Evolutionary conservation across 2,113 vertebrate species (phyloP).

Genomic region (Todiramphus chloris): DNA sequence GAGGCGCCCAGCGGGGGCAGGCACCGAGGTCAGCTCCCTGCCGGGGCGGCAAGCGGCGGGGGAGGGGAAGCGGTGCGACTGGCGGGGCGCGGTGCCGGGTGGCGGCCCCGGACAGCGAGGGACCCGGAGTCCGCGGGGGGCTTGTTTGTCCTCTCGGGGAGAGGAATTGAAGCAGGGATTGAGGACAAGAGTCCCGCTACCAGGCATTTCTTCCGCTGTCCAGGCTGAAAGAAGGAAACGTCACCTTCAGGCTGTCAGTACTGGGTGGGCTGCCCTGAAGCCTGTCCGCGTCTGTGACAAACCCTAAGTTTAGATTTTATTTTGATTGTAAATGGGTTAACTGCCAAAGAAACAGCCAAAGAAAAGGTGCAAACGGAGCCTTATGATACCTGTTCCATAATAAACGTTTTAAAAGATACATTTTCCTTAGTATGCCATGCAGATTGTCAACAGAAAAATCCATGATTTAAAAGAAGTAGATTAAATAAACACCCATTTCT

Average conservation of each 20-base stretch:
- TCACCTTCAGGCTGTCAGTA: not conserved
- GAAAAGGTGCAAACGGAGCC: not conserved
- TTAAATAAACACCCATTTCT: not conserved
- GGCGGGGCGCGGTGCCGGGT: not conserved
- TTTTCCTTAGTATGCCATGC: not conserved
- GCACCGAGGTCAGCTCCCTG: conserved; percentile 8
- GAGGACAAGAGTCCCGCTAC: not conserved
- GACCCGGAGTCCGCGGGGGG: not conserved
- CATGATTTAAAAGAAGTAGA: not conserved
- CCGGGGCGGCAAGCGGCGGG: not conserved
- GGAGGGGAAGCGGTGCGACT: not conserved
- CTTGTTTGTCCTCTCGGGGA: not conserved
- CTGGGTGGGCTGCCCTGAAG: not conserved
- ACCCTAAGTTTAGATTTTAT: not conserved
- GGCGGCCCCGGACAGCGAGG: not conserved
- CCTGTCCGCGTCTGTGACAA: not conserved
- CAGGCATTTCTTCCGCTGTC: not conserved
- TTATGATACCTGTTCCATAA: not conserved
- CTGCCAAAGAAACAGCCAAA: not conserved
- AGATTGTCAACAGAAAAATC: not conserved
- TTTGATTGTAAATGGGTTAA: not conserved
- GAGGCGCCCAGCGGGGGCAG: not conserved
- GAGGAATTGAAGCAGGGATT: not conserved
- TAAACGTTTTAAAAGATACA: accelerated
- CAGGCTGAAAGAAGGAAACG: not conserved